Base-by-base conservation (phyloP, 2,888 invertebrate species). In the Cephalotes varians region DNA sequence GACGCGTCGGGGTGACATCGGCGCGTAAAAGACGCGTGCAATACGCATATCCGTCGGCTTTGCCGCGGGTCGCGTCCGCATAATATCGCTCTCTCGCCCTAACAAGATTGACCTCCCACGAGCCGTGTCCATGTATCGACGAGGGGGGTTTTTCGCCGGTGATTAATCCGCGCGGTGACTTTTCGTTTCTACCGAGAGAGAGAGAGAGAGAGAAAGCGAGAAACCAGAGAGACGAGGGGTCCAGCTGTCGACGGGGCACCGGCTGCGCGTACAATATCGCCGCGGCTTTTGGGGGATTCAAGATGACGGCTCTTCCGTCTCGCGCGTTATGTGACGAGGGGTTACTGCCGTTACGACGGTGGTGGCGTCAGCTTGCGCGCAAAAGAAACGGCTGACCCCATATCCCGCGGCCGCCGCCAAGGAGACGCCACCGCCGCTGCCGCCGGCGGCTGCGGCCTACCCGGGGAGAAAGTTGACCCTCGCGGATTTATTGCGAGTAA, bases 191-290 rank as follows among this genome's bases (percentile, higher is more conserved):
- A 54, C 18, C 37, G 54, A 54, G 37, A 71, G 2, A 49, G 3
- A 49, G 31, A 34, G 60, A 67, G 76, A 79, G 51, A 54, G 72
- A 65, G 56, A 47, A 81, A 25, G 65, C 54, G 31, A 77, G 56
- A 67, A 21, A 18, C 25, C 10, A 15, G 28, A 73, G 83, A 80
- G 83, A 80, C 83, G 77, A 84, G 86, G 83, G 90, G 87, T 73
- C 87, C 93, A 93, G 93, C 93, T 93, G 93, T 92, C 91, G 92
- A 87, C 90, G 85, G 86, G 92, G 90, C 92, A 92, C 93, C 93
- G 93, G 93, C 93, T 93, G 93, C 91, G 91, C 87, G 86, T 89
- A 90, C 91, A 92, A 93, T 92, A 92, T 92, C 87, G 37, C 83
- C 89, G 86, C 77, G 88, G 91, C 92, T 90, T 91, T 93, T 90